A percentile compares a stretch with the other conserved stretches of the same genome.
These are phyloP conservation scores for Paramormyrops hopkinsi DNA, from an alignment of 2,797 vertebrate genomes.

Conservation along the genomic window DNA sequence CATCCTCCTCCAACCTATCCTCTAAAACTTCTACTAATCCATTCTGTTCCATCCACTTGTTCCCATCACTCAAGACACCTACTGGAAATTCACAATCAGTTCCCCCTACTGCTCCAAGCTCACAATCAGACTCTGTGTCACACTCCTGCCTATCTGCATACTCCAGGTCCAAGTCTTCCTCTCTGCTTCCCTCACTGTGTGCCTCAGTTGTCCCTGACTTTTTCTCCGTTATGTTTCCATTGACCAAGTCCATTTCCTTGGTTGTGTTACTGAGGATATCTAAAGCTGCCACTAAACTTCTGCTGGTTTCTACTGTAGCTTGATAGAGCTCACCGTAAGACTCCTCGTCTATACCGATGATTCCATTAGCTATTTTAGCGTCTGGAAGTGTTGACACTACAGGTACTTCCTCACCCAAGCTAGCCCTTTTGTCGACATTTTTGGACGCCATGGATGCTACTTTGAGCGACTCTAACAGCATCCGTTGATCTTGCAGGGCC, in stretches of 20 bases:
- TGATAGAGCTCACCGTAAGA: slow-evolving; percentile 79
- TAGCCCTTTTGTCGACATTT: slow-evolving; percentile 63
- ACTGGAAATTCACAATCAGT: slow-evolving; percentile 53
- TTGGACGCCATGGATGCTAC: slow-evolving; percentile 87
- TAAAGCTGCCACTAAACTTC: slow-evolving; percentile 84
- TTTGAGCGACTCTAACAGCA: slow-evolving; percentile 93
- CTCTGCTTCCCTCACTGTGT: slow-evolving; percentile 53
- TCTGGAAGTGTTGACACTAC: slow-evolving; percentile 55
- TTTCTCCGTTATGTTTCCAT: slow-evolving; percentile 62
- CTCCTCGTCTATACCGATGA: slow-evolving; percentile 76
- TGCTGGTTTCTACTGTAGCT: slow-evolving; percentile 82
- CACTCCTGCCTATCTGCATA: slow-evolving; percentile 62
- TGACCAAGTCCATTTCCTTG: slow-evolving; percentile 73
- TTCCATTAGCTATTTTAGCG: slow-evolving; percentile 49
- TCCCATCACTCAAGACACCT: slow-evolving; percentile 39
- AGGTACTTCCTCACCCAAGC: slow-evolving; percentile 64
- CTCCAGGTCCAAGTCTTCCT: slow-evolving; percentile 51
- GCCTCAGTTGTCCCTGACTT: slow-evolving; percentile 61
- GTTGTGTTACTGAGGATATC: slow-evolving; percentile 83
- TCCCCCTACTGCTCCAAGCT: slow-evolving; percentile 82
- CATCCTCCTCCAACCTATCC: slow-evolving; percentile 48
- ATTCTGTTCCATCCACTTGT: slow-evolving; percentile 64
- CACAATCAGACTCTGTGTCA: slow-evolving; percentile 67
- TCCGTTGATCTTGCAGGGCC: slow-evolving; percentile 95
- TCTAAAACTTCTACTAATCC: slow-evolving; percentile 72